A percentile compares a stretch with the other conserved stretches of the same genome.
Evolutionary conservation across 2,797 vertebrate species (phyloP).

Genomic region (Pipistrellus nathusii): DNA sequence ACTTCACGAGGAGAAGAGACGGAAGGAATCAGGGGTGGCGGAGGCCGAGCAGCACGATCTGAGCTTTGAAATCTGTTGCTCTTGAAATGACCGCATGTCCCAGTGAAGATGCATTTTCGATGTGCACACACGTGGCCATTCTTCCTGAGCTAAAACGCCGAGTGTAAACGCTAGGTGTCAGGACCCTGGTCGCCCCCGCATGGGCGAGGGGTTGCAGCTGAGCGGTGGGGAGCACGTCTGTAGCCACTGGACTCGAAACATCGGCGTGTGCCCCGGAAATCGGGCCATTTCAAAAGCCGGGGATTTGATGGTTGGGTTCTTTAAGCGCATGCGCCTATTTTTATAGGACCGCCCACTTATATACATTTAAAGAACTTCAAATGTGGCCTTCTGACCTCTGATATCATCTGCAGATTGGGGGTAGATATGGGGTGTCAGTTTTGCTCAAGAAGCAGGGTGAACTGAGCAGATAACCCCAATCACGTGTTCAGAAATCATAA

Average conservation of each 20-base stretch:
- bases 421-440: background rate
- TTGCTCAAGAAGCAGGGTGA: background rate
- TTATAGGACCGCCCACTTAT: background rate
- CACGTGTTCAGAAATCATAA: background rate
- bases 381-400: background rate
- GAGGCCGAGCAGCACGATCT: background rate
- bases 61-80: background rate
- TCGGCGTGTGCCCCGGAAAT: background rate
- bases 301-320: background rate
- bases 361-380: background rate
- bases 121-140: background rate
- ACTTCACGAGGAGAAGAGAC: background rate
- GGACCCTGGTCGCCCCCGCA: background rate
- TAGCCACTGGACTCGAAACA: background rate
- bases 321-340: background rate
- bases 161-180: background rate
- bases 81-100: background rate
- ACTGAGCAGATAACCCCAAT: background rate
- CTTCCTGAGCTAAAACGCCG: background rate
- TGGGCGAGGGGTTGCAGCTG: accelerated
- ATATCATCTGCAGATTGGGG: background rate
- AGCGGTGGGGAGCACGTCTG: background rate
- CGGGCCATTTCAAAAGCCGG: background rate
- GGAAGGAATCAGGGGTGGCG: background rate
- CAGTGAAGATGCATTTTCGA: background rate